phyloP scores from a whole-genome alignment of 1,140 invertebrate genomes.

The Neodiprion lecontei region DNA sequence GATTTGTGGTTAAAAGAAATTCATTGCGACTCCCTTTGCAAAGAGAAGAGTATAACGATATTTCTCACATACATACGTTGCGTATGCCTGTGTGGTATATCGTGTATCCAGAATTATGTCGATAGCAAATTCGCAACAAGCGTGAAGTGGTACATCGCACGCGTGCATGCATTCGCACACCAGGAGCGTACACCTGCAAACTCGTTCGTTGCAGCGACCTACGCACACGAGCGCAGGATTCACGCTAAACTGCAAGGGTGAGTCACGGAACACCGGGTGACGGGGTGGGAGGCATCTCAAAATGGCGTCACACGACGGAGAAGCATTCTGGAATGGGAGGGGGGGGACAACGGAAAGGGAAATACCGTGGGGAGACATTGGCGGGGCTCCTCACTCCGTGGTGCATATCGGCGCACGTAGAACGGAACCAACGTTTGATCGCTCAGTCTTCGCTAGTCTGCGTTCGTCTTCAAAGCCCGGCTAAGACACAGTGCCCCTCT shows the following conservation, averaged over 20 bases:
- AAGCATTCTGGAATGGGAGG: not conserved
- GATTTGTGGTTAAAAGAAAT: not conserved
- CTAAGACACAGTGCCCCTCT: constrained; percentile 11
- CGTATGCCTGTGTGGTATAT: no score
- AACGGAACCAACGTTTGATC: not conserved
- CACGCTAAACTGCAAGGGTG: not conserved
- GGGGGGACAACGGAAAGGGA: not conserved
- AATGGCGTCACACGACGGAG: not conserved
- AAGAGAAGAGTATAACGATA: no score
- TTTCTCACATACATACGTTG: no score
- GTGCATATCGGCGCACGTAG: not conserved
- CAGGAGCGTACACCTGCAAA: no score
- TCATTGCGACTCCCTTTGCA: not conserved
- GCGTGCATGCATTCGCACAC: no score
- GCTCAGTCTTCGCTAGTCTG: not conserved
- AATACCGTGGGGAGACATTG: not conserved
- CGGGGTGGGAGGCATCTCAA: not conserved
- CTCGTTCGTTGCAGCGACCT: no score
- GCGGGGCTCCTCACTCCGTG: not conserved
- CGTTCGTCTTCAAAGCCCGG: not conserved
- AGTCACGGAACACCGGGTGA: not conserved
- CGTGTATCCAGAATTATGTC: no score
- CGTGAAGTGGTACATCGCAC: not conserved
- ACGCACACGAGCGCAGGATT: not conserved
- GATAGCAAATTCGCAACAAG: not conserved